Evolutionary conservation across 2,797 vertebrate species (phyloP), one percentile per base, ranked within the genome.

Genomic region (Hydrocynus forskahlii): DNA sequence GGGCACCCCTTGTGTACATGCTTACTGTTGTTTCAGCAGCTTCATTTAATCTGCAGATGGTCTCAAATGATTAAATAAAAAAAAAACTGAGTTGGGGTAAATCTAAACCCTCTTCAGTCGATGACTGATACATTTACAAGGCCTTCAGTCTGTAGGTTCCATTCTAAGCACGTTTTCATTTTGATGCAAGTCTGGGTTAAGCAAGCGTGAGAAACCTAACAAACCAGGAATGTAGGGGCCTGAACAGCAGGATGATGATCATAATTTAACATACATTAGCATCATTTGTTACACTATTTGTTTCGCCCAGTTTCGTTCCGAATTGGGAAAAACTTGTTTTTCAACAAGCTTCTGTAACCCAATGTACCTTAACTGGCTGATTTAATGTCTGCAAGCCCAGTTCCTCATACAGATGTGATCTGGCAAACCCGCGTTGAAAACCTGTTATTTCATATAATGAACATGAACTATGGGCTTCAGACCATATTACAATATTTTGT

Each of bases 111-210:
- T 59, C 54, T 40, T 52, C 35, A 70, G 19, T 67, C 38, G 38
- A 29, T 54, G 25, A 62, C 72, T 68, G 64, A 75, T 67, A 40
- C 25, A 52, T 70, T 81, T 63, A 70, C 57, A 19, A 81, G 80
- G 25, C 17, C 25, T 54, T 68, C 2, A 52, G 63, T 70, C 73
- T 81, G 64, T 52, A 55, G 29, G 67, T 60, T 60, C 64, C 59
- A 40, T 81, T 69, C 63, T 17, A 71, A 64, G 48, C 80, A 72
- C 35, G 76, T 78, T 67, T 7, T 25, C 21, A 25, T 50, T 14
- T 23, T 57, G 48, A 4, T 55, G 48, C 48, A 72, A 45, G 63
- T 64, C 75, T 25, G 54, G 8, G 48, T 67, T 10, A 67, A 57
- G 57, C 25, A 67, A 7, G 12, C n/a, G 17, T 71, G 35, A 16